These are phyloP conservation scores for Sinocyclocheilus anshuiensis DNA, from an alignment of 2,113 vertebrate species.

Conservation along the genomic window DNA sequence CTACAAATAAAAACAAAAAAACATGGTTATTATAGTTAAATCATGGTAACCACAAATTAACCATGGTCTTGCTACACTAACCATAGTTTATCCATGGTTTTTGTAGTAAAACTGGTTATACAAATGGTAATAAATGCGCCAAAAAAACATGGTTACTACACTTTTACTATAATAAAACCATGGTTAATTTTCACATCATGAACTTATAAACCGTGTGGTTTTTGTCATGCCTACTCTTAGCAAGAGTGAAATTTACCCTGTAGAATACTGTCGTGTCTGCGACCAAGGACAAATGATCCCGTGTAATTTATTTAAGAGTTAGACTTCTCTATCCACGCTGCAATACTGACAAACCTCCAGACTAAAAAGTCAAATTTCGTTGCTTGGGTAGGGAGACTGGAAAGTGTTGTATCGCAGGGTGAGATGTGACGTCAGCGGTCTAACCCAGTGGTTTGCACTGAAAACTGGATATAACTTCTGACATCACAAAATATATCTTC, in stretches of 20 bases:
- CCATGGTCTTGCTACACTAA: too few relatives aligned
- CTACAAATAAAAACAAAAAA: too few relatives aligned
- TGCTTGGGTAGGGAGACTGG: neutral
- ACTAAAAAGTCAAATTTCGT: neutral
- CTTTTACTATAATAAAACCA: too few relatives aligned
- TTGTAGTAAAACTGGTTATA: too few relatives aligned
- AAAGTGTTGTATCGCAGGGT: neutral
- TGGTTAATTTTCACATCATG: too few relatives aligned
- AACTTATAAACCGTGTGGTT: neutral
- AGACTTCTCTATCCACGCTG: constrained; percentile 1
- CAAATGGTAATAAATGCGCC: neutral
- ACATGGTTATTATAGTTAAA: too few relatives aligned
- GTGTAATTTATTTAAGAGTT: constrained; percentile 43
- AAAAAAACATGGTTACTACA: too few relatives aligned
- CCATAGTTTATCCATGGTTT: too few relatives aligned
- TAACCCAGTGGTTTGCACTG: neutral
- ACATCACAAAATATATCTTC: neutral
- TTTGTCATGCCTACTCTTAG: neutral
- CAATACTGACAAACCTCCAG: constrained; percentile 24
- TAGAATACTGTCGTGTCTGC: neutral
- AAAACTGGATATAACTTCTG: neutral
- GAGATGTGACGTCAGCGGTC: neutral
- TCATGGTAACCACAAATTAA: too few relatives aligned
- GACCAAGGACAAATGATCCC: constrained; percentile 26
- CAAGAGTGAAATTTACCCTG: neutral